Conservation (phyloP, 2,113 vertebrate species). For the Corythornis vintsioides region DNA sequence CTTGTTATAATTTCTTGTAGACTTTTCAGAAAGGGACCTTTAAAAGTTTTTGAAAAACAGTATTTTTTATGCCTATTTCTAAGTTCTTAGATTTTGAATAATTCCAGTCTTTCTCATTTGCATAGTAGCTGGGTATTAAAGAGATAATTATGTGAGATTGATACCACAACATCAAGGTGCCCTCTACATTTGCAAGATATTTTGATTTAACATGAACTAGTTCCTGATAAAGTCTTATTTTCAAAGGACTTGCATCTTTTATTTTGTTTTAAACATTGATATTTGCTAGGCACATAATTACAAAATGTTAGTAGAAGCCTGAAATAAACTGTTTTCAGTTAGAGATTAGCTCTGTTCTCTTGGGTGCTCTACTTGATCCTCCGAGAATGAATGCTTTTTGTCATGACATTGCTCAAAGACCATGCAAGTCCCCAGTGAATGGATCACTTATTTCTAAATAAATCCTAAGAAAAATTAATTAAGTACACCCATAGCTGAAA, state of each 20-base stretch:
- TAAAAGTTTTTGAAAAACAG: background rate
- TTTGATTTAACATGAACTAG: background rate
- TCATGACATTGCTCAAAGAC: background rate
- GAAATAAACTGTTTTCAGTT: background rate
- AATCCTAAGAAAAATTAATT: background rate
- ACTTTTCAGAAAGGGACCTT: background rate
- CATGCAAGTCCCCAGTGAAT: background rate
- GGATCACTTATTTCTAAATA: background rate
- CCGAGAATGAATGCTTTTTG: background rate
- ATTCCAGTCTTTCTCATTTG: background rate
- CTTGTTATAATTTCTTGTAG: background rate
- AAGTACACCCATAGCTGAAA: background rate
- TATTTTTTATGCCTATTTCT: background rate
- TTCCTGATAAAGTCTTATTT: background rate
- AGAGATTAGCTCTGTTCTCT: background rate
- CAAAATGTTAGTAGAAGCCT: background rate
- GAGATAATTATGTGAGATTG: background rate
- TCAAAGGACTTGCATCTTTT: background rate
- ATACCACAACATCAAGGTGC: background rate
- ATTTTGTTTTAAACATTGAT: background rate
- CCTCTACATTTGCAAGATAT: rapidly evolving
- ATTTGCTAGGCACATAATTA: background rate
- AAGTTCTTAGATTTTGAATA: background rate
- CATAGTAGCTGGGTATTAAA: background rate
- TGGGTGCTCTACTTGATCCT: background rate